phyloP scores from a whole-genome alignment of 2,797 vertebrate species.

The Falco novaeseelandiae region DNA sequence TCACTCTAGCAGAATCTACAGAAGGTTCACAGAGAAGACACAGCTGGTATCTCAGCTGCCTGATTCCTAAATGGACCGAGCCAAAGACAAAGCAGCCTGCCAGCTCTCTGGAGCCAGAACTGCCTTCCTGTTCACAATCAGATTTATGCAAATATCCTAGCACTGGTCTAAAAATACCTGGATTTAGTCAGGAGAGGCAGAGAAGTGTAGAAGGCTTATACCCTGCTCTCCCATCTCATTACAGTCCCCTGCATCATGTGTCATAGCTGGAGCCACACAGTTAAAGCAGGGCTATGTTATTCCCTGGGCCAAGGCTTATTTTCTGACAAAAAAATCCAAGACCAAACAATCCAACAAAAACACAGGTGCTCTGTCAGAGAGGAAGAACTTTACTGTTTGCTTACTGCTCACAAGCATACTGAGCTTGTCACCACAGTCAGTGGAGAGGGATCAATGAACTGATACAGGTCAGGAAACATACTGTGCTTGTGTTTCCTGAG shows the following conservation, averaged over 20 bases:
- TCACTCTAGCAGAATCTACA: background rate
- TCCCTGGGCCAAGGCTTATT: background rate
- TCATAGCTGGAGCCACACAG: background rate
- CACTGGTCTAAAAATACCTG: slow-evolving; percentile 18
- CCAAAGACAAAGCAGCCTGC: slow-evolving; percentile 26
- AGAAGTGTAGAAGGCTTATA: background rate
- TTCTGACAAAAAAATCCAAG: background rate
- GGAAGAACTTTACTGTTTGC: background rate
- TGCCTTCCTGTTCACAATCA: slow-evolving; percentile 1
- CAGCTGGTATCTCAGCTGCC: slow-evolving; percentile 59
- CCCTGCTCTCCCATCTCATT: background rate
- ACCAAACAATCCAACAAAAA: background rate
- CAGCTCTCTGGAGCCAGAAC: background rate
- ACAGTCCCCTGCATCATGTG: background rate
- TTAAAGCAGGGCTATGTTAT: background rate
- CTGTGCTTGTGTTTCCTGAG: background rate
- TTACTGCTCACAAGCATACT: background rate
- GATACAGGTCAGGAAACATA: background rate
- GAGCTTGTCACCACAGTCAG: background rate
- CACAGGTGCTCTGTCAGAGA: background rate
- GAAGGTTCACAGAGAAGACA: slow-evolving; percentile 27
- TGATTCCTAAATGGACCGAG: slow-evolving; percentile 3
- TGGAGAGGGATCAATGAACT: background rate
- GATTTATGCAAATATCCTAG: slow-evolving; percentile 16
- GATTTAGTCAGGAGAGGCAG: background rate